Evolutionary conservation across 2,797 vertebrate species (phyloP).

Genomic region (Spheniscus humboldti): DNA sequence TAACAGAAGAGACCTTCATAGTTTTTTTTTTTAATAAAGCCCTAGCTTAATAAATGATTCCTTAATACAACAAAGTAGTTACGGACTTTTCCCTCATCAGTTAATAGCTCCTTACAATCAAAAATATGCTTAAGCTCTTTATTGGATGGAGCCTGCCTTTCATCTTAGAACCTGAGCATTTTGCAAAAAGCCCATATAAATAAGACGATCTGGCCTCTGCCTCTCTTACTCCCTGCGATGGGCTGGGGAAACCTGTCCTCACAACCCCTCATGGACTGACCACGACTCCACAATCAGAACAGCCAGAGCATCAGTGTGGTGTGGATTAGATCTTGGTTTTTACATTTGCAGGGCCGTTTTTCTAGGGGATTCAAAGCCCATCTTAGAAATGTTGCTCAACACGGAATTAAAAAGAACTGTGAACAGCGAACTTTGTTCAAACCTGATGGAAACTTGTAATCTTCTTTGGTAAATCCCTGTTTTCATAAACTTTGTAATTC

Average conservation of each 20-base stretch:
- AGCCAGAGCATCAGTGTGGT: background rate
- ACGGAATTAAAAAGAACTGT: conserved; percentile 11
- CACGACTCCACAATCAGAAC: background rate
- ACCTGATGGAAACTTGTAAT: conserved; percentile 22
- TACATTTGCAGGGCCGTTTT: background rate
- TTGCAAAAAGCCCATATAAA: background rate
- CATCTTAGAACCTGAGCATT: background rate
- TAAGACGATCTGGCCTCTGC: background rate
- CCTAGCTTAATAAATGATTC: background rate
- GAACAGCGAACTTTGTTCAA: background rate
- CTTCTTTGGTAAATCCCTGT: conserved; percentile 46
- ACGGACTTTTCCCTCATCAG: background rate
- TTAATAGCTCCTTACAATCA: background rate
- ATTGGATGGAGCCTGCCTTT: background rate
- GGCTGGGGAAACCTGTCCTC: background rate
- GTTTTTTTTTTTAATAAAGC: background rate
- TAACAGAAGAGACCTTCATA: background rate
- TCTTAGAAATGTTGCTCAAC: background rate
- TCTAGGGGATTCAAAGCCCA: background rate
- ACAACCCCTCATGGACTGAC: background rate
- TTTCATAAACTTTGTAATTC: background rate
- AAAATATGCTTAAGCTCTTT: background rate
- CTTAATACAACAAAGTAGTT: background rate
- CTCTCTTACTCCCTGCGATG: background rate
- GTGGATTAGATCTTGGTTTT: background rate